phyloP scores from a whole-genome alignment of 2,797 vertebrate species.

The Muraenolepis orangiensis region DNA sequence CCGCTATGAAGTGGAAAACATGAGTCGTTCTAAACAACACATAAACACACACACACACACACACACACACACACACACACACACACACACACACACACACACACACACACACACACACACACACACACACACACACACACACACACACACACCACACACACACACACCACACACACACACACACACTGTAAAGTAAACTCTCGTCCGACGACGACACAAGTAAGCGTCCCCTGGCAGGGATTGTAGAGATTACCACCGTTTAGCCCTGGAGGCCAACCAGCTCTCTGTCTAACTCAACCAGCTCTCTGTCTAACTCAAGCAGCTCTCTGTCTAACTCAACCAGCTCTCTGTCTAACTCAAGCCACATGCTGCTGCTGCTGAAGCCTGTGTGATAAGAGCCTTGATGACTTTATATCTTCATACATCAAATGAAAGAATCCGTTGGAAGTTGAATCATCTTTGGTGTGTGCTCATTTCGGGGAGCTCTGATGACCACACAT shows the following conservation, averaged over 20 bases:
- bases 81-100: neutral
- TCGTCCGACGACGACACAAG: slow-evolving; percentile 55
- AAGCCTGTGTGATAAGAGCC: neutral
- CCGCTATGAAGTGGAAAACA: slow-evolving; percentile 58
- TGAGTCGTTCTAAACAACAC: slow-evolving; percentile 52
- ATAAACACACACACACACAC: slow-evolving; percentile 22
- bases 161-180: neutral
- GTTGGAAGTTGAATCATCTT: neutral
- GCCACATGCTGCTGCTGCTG: slow-evolving; percentile 42
- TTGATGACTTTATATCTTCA: neutral
- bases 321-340: too few relatives aligned
- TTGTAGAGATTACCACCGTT: slow-evolving; percentile 38
- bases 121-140: neutral
- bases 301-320: slow-evolving; percentile 49
- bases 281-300: too few relatives aligned
- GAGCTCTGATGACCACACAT: neutral
- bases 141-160: neutral
- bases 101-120: neutral
- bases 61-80: neutral
- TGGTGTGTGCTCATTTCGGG: neutral
- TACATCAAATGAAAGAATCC: neutral
- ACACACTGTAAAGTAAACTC: slow-evolving; percentile 54
- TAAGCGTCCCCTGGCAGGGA: slow-evolving; percentile 68
- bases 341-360: slow-evolving; percentile 49
- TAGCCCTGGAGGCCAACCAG: slow-evolving; percentile 25